Conservation (phyloP, 2,888 invertebrate genomes). For the Eupsilia transversa region DNA sequence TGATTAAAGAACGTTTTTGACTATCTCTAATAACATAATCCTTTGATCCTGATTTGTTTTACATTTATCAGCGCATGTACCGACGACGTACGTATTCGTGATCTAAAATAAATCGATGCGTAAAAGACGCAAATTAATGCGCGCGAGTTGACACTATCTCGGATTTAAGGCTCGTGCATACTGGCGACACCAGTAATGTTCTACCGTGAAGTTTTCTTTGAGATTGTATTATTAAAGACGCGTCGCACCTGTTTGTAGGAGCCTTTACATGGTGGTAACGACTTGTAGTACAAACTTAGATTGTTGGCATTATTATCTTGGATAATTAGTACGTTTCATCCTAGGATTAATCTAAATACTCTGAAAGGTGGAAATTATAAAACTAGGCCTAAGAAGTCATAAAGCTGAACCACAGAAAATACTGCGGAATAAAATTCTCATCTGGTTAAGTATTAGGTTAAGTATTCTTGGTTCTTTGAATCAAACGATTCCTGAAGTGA, state of each 20-base stretch:
- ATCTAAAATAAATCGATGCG: slow-evolving; percentile 28
- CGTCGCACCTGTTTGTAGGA: too few relatives aligned
- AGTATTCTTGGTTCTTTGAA: neutral
- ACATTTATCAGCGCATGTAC: neutral
- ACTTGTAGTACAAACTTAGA: neutral
- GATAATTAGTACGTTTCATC: neutral
- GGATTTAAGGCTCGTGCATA: too few relatives aligned
- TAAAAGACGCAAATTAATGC: slow-evolving; percentile 18
- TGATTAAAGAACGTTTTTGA: too few relatives aligned
- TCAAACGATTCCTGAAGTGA: neutral
- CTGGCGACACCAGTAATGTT: too few relatives aligned
- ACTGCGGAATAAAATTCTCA: neutral
- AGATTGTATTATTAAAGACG: too few relatives aligned
- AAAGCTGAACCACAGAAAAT: neutral
- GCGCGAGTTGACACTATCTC: slow-evolving; percentile 9
- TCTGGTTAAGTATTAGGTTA: too few relatives aligned
- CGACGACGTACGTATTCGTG: slow-evolving; percentile 1
- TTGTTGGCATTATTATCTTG: neutral
- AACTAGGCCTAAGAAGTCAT: neutral
- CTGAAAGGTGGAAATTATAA: neutral
- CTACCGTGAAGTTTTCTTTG: too few relatives aligned
- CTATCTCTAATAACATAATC: too few relatives aligned
- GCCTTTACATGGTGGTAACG: too few relatives aligned
- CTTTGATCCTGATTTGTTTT: neutral
- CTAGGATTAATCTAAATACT: neutral